Evolutionary conservation across 1,140 invertebrate genomes (phyloP).

Genomic region (Halotydeus destructor): DNA sequence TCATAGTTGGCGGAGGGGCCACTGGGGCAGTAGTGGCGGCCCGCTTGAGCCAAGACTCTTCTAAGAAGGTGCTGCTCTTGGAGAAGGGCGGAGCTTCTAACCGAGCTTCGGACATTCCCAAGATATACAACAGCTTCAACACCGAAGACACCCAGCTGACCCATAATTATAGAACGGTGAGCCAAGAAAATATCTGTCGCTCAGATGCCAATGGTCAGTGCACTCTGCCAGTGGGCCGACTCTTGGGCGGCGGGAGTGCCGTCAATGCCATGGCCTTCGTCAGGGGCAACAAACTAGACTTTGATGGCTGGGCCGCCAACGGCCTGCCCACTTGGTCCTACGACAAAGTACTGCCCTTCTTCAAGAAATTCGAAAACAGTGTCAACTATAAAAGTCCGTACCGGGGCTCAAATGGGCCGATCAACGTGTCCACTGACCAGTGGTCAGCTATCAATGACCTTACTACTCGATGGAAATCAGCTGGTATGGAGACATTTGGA

Average conservation of each 20-base stretch:
- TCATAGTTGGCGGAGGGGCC: constrained; percentile 42
- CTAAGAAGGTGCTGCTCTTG: constrained; percentile 42
- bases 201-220: constrained; percentile 37
- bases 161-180: constrained; percentile 63
- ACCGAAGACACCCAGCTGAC: constrained; percentile 58
- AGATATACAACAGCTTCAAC: constrained; percentile 65
- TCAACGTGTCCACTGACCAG: constrained; percentile 54
- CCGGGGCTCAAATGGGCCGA: constrained; percentile 44
- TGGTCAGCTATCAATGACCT: constrained; percentile 58
- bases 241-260: constrained; percentile 41
- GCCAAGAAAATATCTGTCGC: constrained; percentile 56
- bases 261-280: constrained; percentile 76
- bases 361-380: constrained; percentile 71
- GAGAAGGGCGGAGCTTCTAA: constrained; percentile 81
- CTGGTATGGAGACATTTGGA: constrained; percentile 55
- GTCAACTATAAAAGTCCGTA: constrained; percentile 66
- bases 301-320: constrained; percentile 68
- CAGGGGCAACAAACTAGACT: constrained; percentile 70
- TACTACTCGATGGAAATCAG: constrained; percentile 29
- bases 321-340: constrained; percentile 85
- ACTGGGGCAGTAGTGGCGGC: constrained; percentile 81
- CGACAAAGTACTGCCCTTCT: constrained; percentile 57
- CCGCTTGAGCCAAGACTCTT: constrained; percentile 48
- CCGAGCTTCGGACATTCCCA: constrained; percentile 64
- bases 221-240: constrained; percentile 8